Evolutionary conservation across 1,140 invertebrate species (phyloP).

Genomic region (Laupala kohalensis): DNA sequence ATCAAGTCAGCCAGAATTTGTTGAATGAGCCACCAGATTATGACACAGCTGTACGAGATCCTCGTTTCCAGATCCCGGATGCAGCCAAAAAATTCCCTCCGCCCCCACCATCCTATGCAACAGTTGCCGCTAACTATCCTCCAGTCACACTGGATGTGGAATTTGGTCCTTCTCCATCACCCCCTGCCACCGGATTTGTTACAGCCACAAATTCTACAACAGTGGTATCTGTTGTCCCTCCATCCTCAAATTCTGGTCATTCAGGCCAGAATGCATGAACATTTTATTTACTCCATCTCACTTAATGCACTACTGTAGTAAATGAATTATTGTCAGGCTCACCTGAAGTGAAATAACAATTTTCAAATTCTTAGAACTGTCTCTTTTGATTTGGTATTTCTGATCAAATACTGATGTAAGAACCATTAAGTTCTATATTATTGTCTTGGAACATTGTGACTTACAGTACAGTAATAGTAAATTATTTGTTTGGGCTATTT

Average conservation of each 20-base stretch:
- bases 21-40: conserved; percentile 29
- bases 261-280: background rate
- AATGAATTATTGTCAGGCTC: no score
- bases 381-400: no score
- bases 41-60: conserved; percentile 29
- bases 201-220: background rate
- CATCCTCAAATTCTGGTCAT: background rate
- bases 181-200: background rate
- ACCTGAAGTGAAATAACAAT: no score
- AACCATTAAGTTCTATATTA: no score
- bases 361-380: no score
- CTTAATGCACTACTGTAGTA: background rate
- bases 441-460: no score
- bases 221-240: background rate
- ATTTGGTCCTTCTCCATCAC: background rate
- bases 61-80: conserved; percentile 27
- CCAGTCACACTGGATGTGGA: conserved; percentile 5
- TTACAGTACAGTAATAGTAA: no score
- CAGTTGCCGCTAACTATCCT: conserved; percentile 1
- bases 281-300: background rate
- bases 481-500: no score
- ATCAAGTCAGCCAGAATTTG: conserved; percentile 18
- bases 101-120: conserved; percentile 24
- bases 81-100: conserved; percentile 24
- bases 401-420: no score